Evolutionary conservation across 2,888 invertebrate genomes (phyloP).

Genomic region (Dicycla oo): DNA sequence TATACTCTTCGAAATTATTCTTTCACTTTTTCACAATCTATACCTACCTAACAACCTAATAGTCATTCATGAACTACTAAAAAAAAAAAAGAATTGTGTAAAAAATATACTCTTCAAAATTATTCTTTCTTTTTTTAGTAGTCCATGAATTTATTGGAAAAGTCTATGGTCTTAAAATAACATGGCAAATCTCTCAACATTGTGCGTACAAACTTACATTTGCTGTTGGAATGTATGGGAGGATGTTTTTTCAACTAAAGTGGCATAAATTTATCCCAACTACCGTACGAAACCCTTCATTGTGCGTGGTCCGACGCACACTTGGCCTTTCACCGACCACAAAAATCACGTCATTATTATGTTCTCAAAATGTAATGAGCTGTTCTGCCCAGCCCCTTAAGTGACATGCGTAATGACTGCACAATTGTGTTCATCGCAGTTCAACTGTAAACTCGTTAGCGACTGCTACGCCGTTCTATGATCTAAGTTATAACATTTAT

Average conservation of each 20-base stretch:
- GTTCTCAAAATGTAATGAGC: neutral
- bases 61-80: too few species aligned
- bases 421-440: slow-evolving; percentile 75
- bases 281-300: too few species aligned
- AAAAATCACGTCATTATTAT: neutral
- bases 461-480: slow-evolving; percentile 70
- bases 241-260: too few species aligned
- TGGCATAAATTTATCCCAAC: too few species aligned
- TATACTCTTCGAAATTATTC: neutral
- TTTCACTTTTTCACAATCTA: neutral
- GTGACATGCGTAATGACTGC: slow-evolving; percentile 50
- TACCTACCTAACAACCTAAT: neutral
- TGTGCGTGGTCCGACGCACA: too few species aligned
- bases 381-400: slow-evolving; percentile 16
- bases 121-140: too few species aligned
- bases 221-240: too few species aligned
- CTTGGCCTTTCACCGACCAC: neutral
- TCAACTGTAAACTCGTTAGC: slow-evolving; percentile 80
- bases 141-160: too few species aligned
- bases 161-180: too few species aligned
- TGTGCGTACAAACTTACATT: too few species aligned
- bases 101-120: neutral
- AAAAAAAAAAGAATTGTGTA: too few species aligned
- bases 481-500: slow-evolving; percentile 58
- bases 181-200: too few species aligned